These are phyloP conservation scores for Andrena fulva DNA, from an alignment of 2,888 invertebrate genomes.

Conservation along the genomic window DNA sequence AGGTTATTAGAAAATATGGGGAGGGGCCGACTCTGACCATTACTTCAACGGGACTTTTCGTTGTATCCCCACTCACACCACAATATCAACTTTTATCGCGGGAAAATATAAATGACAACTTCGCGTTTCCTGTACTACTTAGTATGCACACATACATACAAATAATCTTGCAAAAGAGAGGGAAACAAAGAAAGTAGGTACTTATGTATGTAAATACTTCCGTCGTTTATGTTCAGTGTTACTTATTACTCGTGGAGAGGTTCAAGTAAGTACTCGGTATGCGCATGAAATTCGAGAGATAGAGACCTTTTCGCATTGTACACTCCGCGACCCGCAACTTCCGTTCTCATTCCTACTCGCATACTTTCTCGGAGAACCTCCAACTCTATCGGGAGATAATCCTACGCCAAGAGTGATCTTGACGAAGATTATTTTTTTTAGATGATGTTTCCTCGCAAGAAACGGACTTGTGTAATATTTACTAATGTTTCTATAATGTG, in stretches of 20 bases:
- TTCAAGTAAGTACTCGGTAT: background rate
- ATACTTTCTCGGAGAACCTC: background rate
- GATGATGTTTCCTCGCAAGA: too few species aligned
- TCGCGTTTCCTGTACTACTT: background rate
- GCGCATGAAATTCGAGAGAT: constrained; percentile 9
- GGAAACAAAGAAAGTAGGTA: too few species aligned
- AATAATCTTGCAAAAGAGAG: background rate
- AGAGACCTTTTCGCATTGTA: background rate
- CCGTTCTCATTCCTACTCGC: constrained; percentile 20
- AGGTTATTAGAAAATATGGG: background rate
- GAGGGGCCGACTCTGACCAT: too few species aligned
- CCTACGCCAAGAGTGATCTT: background rate
- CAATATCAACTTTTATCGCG: too few species aligned
- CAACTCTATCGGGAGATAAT: background rate
- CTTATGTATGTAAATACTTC: background rate
- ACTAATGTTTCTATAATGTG: too few species aligned
- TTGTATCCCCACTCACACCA: too few species aligned
- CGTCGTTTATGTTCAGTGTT: background rate
- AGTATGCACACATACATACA: background rate
- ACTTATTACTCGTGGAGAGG: background rate
- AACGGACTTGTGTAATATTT: too few species aligned
- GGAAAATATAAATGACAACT: too few species aligned
- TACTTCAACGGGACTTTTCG: too few species aligned
- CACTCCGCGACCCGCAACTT: constrained; percentile 8
- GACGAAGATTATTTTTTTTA: too few species aligned